Evolutionary conservation across 2,888 invertebrate species (phyloP).

Genomic region (Rhagonycha lutea): DNA sequence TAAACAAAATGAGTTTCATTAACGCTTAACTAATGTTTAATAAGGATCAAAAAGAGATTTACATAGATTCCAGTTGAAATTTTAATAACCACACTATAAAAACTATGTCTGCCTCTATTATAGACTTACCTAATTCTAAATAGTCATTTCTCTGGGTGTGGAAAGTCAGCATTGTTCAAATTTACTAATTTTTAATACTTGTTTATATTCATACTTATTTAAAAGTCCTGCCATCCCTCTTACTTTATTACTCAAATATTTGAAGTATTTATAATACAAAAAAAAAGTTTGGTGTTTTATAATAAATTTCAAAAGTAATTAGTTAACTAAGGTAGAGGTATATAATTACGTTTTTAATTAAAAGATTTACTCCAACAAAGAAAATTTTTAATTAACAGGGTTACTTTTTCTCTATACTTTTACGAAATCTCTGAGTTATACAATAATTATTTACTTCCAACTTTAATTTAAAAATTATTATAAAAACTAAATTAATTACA

Average conservation of each 20-base stretch:
- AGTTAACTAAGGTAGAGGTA: neutral
- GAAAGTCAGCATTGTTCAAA: neutral
- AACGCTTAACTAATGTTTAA: too few relatives aligned
- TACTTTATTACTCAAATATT: neutral
- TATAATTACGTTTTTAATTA: conserved; percentile 4
- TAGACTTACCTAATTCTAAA: too few relatives aligned
- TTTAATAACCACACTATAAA: too few relatives aligned
- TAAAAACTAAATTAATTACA: neutral
- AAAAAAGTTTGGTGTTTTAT: neutral
- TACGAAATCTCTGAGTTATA: neutral
- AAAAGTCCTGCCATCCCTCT: neutral
- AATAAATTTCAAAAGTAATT: conserved; percentile 1
- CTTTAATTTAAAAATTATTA: conserved; percentile 1
- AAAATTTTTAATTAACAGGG: conserved; percentile 2
- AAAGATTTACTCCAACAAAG: conserved; percentile 5
- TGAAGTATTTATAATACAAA: neutral
- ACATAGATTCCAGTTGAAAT: too few relatives aligned
- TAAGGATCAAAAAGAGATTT: too few relatives aligned
- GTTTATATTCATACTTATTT: too few relatives aligned
- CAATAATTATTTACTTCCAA: neutral
- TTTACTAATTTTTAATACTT: neutral
- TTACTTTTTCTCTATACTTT: neutral
- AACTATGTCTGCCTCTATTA: too few relatives aligned
- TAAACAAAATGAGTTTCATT: too few relatives aligned
- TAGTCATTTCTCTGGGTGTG: too few relatives aligned